Evolutionary conservation across 2,888 invertebrate species (phyloP), one percentile per base, ranked within the genome.

Genomic region (Seladonia tumulorum): DNA sequence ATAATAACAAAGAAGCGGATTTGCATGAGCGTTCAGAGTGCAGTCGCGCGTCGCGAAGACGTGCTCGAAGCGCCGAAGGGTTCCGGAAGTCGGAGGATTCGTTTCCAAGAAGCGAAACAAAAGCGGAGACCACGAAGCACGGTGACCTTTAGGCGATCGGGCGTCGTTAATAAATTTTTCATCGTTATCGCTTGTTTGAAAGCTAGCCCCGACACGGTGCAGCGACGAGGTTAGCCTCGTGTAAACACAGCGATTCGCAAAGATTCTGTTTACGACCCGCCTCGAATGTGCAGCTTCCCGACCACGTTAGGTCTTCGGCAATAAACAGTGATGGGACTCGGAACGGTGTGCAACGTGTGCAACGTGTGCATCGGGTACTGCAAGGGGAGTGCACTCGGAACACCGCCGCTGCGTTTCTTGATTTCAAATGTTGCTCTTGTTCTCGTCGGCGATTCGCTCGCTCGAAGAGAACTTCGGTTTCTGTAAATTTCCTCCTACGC

Each of bases 161-260:
- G n/a, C 16, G 29, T 75, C 60, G 42, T 76, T 81, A 4, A 35
- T 35, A 39, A 76, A 47, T 70, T 70, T 29, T 81, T 47, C 14
- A 66, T 22, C 18, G 35, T 39, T 57, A 45, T 53, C 49, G 77
- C 25, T 71, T 57, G 42, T 66, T 78, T 73, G 29, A 73, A 53
- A 53, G n/a, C 39, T 49, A 45, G 25, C 16, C 8, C 10, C 10
- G 35, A 47, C 22, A 47, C 22, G 16, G 12, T 22, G 39, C 39
- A 22, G 60, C 22, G 1, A 14, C 22, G 1, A 14, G 47, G 79
- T 29, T 29, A 1, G 42, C 25, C 25, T 16, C 22, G 42, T 12
- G 63, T 66, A 66, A 72, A 80, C 81, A 76, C n/a, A 8, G 14
- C n/a, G 25, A 25, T 60, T 42, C 57, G 14, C 35, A 73, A 22